Conservation (phyloP, 2,113 vertebrate genomes). For the Hypocryptadius cinnamomeus region DNA sequence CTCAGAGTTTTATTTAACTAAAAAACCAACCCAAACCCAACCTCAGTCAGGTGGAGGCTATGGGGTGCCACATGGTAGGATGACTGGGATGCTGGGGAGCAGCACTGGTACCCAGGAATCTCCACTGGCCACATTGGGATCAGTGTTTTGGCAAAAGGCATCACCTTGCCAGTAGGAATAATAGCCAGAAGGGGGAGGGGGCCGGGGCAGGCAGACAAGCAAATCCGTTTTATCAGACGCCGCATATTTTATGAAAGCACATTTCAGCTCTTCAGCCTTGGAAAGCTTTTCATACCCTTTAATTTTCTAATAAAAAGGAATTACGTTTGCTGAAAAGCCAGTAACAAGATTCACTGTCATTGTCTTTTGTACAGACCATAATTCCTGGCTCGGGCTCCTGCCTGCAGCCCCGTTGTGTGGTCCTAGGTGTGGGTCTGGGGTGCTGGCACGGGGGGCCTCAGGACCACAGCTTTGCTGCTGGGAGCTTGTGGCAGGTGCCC, state of each 20-base stretch:
- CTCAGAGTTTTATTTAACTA: neutral
- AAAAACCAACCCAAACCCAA: neutral
- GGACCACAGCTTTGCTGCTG: accelerated
- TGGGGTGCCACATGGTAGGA: accelerated
- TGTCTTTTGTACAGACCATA: conserved; percentile 59
- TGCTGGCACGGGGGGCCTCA: neutral
- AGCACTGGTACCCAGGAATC: neutral
- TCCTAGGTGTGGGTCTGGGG: neutral
- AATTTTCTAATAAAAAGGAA: conserved; percentile 80
- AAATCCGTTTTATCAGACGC: conserved; percentile 67
- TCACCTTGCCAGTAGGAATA: conserved; percentile 14
- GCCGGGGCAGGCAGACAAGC: conserved; percentile 26
- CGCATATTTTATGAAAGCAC: conserved; percentile 71
- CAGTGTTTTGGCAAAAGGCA: neutral
- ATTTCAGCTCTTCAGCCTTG: conserved; percentile 72
- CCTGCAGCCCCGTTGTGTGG: conserved; percentile 29
- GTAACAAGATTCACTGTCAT: conserved; percentile 69
- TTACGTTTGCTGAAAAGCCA: conserved; percentile 72
- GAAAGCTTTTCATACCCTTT: conserved; percentile 74
- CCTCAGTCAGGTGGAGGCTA: neutral
- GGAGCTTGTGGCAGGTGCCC: neutral
- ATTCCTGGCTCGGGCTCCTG: conserved; percentile 51
- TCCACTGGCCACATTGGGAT: accelerated
- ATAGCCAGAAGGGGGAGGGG: conserved; percentile 8
- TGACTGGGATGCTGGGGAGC: neutral